Conservation (phyloP, 2,113 vertebrate species). For the Larimichthys polyactis region DNA sequence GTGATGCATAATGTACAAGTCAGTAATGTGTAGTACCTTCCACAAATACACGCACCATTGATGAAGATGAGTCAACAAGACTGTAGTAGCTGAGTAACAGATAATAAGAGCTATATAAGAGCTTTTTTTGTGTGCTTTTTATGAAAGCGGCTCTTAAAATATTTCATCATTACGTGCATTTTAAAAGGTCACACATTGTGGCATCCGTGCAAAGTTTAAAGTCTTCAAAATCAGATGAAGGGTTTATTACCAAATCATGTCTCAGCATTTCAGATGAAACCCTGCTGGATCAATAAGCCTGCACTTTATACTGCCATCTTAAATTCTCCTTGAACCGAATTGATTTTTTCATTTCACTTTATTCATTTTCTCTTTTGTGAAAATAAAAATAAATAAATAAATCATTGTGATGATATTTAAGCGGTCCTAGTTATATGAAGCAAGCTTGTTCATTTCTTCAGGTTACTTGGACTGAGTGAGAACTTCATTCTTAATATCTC, state of each 20-base stretch:
- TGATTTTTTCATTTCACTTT: not conserved
- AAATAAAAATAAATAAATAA: no score
- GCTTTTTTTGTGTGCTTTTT: not conserved
- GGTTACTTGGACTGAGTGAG: not conserved
- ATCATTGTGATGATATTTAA: not conserved
- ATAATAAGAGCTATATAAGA: slow-evolving; percentile 25
- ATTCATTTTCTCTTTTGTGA: not conserved
- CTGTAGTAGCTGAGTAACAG: not conserved
- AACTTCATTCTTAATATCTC: not conserved
- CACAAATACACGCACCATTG: slow-evolving; percentile 1
- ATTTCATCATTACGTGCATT: not conserved
- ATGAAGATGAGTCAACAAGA: slow-evolving; percentile 1
- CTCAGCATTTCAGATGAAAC: slow-evolving; percentile 9
- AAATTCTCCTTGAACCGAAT: slow-evolving; percentile 19
- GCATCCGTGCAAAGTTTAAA: slow-evolving; percentile 4
- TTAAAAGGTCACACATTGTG: slow-evolving; percentile 41
- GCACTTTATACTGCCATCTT: not conserved
- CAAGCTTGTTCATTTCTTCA: not conserved
- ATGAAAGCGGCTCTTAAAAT: slow-evolving; percentile 13
- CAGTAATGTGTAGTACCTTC: not conserved
- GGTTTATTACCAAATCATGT: slow-evolving; percentile 11
- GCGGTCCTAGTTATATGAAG: not conserved
- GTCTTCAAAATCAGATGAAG: slow-evolving; percentile 25
- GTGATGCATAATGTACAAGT: not conserved
- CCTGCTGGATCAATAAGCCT: slow-evolving; percentile 6